Conservation (phyloP, 2,888 invertebrate species). For the Phortica magna region DNA sequence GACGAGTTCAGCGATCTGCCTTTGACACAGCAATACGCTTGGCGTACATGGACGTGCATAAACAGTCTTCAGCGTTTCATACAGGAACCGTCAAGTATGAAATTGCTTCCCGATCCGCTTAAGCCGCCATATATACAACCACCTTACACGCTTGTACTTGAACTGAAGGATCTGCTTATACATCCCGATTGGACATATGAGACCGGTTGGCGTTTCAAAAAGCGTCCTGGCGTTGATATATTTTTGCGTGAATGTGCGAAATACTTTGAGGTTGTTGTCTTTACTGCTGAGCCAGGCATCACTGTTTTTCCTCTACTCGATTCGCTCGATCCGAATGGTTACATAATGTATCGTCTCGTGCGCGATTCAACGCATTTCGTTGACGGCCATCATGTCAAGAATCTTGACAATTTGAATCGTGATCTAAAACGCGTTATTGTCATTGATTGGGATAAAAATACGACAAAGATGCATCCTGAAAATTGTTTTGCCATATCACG, state of each 20-base stretch:
- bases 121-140: conserved; percentile 95
- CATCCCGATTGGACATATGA: conserved; percentile 99
- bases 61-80: conserved; percentile 88
- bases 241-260: conserved; percentile 93
- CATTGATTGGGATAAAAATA: conserved; percentile 94
- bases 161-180: conserved; percentile 96
- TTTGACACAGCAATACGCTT: conserved; percentile 83
- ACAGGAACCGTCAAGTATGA: conserved; percentile 95
- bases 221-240: conserved; percentile 96
- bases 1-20: conserved; percentile 87
- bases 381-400: conserved; percentile 96
- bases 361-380: conserved; percentile 97
- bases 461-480: conserved; percentile 91
- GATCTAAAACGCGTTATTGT: conserved; percentile 94
- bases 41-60: conserved; percentile 85
- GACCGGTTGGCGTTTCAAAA: conserved; percentile 99
- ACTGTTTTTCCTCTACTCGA: conserved; percentile 97
- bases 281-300: conserved; percentile 96
- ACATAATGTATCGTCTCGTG: conserved; percentile 93
- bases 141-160: conserved; percentile 95
- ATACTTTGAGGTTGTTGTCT: conserved; percentile 97
- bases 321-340: conserved; percentile 93
- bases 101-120: conserved; percentile 94
- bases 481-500: conserved; percentile 92
- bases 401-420: conserved; percentile 89